Conservation (phyloP, 1,140 invertebrate genomes). For the Hesperophylax magnus region DNA sequence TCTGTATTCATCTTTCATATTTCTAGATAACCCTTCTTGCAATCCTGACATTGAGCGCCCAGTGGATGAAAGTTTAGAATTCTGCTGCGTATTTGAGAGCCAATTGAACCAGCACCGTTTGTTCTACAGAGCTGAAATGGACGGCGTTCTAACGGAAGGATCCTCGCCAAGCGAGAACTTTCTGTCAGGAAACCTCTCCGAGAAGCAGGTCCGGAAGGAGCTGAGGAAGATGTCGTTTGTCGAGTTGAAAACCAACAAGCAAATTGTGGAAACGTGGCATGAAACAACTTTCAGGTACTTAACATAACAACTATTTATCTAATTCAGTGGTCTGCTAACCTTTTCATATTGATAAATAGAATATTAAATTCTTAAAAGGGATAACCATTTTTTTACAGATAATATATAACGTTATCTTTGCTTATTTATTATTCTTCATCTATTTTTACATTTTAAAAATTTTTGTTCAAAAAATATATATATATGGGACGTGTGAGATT, state of each 20-base stretch:
- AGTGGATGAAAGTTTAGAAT: slow-evolving; percentile 78
- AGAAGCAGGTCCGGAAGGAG: slow-evolving; percentile 61
- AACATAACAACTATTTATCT: too few relatives aligned
- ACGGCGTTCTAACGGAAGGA: slow-evolving; percentile 70
- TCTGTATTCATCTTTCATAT: too few relatives aligned
- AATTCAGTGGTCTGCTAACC: too few relatives aligned
- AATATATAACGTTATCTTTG: too few relatives aligned
- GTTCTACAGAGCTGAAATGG: slow-evolving; percentile 78
- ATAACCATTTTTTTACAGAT: too few relatives aligned
- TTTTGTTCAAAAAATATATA: too few relatives aligned
- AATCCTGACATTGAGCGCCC: slow-evolving; percentile 61
- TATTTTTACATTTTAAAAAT: too few relatives aligned
- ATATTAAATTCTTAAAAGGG: too few relatives aligned
- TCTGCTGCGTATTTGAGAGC: slow-evolving; percentile 74
- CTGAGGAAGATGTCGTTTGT: slow-evolving; percentile 72
- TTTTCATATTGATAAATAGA: too few relatives aligned
- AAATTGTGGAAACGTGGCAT: slow-evolving; percentile 17
- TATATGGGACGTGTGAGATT: too few relatives aligned
- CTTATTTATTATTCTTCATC: too few relatives aligned
- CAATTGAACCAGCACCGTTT: slow-evolving; percentile 72
- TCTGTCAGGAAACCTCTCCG: slow-evolving; percentile 11
- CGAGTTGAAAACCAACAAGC: slow-evolving; percentile 78
- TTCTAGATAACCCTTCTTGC: slow-evolving; percentile 13
- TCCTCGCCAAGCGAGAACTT: neutral
- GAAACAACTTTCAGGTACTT: slow-evolving; percentile 23